phyloP scores from a whole-genome alignment of 2,888 invertebrate species.

The Caenorhabditis sinica region DNA sequence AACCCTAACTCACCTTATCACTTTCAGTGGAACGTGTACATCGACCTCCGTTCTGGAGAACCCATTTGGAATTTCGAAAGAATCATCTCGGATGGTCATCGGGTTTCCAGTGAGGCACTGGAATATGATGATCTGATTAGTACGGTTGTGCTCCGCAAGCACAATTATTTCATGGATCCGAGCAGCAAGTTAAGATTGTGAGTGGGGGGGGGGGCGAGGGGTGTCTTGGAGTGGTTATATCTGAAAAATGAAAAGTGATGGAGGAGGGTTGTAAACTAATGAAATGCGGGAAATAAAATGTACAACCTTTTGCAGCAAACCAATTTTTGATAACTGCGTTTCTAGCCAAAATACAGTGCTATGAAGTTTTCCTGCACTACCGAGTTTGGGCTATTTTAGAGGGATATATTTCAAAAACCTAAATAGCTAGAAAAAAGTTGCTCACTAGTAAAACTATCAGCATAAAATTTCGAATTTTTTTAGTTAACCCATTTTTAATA shows the following conservation, averaged over 20 bases:
- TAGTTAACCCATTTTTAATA: neutral
- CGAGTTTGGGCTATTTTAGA: too few species aligned
- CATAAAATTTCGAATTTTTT: neutral
- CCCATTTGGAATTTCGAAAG: constrained; percentile 56
- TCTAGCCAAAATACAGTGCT: neutral
- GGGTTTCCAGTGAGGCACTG: constrained; percentile 26
- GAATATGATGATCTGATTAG: constrained; percentile 46
- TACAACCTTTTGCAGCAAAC: neutral
- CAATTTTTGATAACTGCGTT: neutral
- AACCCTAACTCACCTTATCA: too few species aligned
- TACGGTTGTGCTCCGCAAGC: constrained; percentile 19
- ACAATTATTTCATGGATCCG: constrained; percentile 29
- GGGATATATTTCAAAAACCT: neutral
- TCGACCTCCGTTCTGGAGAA: constrained; percentile 51
- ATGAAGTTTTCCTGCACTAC: neutral
- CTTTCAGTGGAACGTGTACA: constrained; percentile 58
- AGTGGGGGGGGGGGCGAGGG: too few species aligned
- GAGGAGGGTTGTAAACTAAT: neutral
- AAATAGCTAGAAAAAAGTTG: neutral
- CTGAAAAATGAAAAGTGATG: neutral
- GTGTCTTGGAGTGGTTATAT: too few species aligned
- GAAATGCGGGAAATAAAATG: neutral
- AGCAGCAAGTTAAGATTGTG: constrained; percentile 42
- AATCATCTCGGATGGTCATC: constrained; percentile 40
- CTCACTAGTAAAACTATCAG: neutral